A percentile compares a stretch with the other conserved stretches of the same genome.
Conservation (phyloP, 1,140 invertebrate genomes). For the Samia ricini region DNA sequence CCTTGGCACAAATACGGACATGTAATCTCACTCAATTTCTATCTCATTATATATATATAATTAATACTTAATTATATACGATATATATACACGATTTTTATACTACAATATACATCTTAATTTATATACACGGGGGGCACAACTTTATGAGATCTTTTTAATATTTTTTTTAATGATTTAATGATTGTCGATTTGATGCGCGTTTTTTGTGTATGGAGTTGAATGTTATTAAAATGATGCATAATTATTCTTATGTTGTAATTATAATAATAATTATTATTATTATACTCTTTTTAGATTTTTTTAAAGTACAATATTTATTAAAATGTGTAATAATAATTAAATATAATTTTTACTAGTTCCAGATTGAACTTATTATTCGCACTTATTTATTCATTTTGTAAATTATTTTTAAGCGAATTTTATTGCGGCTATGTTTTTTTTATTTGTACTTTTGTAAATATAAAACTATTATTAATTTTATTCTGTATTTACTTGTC, state of each 20-base stretch:
- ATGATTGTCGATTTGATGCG: background rate
- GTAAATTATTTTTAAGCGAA: background rate
- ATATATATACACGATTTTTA: slow-evolving; percentile 28
- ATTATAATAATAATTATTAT: background rate
- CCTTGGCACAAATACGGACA: slow-evolving; percentile 50
- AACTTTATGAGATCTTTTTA: slow-evolving; percentile 18
- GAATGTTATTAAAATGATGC: slow-evolving; percentile 29
- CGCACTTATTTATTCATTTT: slow-evolving; percentile 1
- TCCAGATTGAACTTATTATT: background rate
- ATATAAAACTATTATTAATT: background rate
- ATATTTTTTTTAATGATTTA: background rate
- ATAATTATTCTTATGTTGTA: slow-evolving; percentile 48
- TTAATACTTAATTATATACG: slow-evolving; percentile 13
- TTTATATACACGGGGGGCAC: slow-evolving; percentile 26
- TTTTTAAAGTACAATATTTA: slow-evolving; percentile 1
- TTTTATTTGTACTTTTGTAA: too few relatives aligned
- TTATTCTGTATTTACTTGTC: background rate
- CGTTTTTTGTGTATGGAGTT: background rate
- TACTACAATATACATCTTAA: slow-evolving; percentile 24
- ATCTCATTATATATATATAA: slow-evolving; percentile 32
- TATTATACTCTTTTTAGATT: background rate
- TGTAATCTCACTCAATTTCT: slow-evolving; percentile 44
- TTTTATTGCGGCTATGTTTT: slow-evolving; percentile 1
- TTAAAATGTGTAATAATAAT: background rate
- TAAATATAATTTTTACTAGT: slow-evolving; percentile 1